Evolutionary conservation across 1,140 invertebrate species (phyloP), one percentile per base, ranked within the genome.

Genomic region (Caerostris darwini): DNA sequence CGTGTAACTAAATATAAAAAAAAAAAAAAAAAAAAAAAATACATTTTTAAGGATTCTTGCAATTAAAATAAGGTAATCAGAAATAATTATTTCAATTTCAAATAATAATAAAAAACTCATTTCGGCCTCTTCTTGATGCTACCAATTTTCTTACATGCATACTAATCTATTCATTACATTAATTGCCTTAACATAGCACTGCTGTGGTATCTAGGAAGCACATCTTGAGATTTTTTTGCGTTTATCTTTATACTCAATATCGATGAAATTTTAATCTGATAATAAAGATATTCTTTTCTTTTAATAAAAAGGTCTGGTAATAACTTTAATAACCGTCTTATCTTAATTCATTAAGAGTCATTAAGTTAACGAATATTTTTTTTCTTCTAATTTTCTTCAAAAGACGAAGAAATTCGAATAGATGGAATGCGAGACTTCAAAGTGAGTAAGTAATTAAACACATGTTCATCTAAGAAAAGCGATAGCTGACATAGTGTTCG

Each of bases 311-410:
- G 8, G 5, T n/a, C 5, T 10, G 53, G 50, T 56, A 56, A 82
- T 56, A 82, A n/a, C 77, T 83, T 54, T 57, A 83, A 83, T 83
- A 19, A 34, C 56, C 82, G 17, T 58, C 56, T 83, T 83, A 57
- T 58, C 82, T 83, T 83, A 57, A 83, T 83, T 83, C 56, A 83
- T 83, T 58, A 83, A 58, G 57, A 83, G 54, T 83, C 82, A 83
- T 83, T 83, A 83, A 83, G 53, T 58, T 58, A 57, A 56, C 12
- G 17, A 56, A 83, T 58, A 7, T 83, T 83, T 19, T 58, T 56
- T 54, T 3, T 53, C n/a, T 54, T 82, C 7, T 50, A 7, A 8
- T 77, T 77, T 50, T 14, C 4, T 50, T 3, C 34, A 53, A 77
- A 77, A 53, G 3, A 50, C n/a, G 34, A 7, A 2, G 69, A 34